A percentile compares a stretch with the other conserved stretches of the same genome.
These are phyloP conservation scores for Oeneis ivallda DNA, from an alignment of 2,888 invertebrate genomes.

Conservation along the genomic window DNA sequence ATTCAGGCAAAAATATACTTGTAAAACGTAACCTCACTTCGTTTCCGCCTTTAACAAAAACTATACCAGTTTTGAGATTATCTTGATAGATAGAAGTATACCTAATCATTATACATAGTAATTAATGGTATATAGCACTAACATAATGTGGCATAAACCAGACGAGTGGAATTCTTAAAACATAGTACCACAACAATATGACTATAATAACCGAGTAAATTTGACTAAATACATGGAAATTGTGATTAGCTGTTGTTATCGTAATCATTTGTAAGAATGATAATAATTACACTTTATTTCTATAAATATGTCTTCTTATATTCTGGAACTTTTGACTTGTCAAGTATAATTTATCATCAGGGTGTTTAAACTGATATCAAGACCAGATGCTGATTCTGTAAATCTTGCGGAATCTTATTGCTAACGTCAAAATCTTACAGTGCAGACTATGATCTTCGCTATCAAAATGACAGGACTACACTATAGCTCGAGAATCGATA, in stretches of 20 bases:
- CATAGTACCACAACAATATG: too few relatives aligned
- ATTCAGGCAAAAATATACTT: too few relatives aligned
- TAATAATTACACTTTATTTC: constrained; percentile 5
- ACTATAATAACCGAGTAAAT: constrained; percentile 28
- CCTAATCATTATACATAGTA: background rate
- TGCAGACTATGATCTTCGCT: too few relatives aligned
- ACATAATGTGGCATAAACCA: constrained; percentile 20
- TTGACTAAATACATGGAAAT: constrained; percentile 20
- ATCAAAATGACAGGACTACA: too few relatives aligned
- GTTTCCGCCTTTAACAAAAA: background rate
- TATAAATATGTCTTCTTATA: background rate
- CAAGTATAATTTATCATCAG: background rate
- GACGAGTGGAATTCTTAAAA: constrained; percentile 14
- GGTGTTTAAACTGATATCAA: background rate
- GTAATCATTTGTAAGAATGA: background rate
- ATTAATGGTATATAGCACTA: background rate
- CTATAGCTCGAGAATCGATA: too few relatives aligned
- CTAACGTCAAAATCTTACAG: too few relatives aligned
- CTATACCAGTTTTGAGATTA: background rate
- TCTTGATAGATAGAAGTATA: background rate
- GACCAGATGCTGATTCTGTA: too few relatives aligned
- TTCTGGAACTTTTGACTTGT: background rate
- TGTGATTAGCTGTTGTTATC: background rate
- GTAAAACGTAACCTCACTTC: too few relatives aligned
- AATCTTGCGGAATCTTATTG: too few relatives aligned